phyloP scores from a whole-genome alignment of 2,113 vertebrate species.

The Stictonetta naevosa region DNA sequence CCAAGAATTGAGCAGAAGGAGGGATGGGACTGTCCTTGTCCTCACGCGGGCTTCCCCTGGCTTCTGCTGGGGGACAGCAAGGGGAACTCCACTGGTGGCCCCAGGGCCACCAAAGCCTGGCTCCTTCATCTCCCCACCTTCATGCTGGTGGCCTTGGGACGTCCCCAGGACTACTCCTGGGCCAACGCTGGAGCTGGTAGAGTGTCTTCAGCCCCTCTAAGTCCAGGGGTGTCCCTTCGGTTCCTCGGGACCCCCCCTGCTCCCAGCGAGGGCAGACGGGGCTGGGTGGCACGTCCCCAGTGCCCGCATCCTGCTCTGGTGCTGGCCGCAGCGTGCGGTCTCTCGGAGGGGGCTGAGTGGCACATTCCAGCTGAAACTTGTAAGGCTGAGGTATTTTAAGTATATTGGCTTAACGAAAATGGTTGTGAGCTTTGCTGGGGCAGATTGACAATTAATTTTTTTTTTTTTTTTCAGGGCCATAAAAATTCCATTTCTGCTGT shows the following conservation, averaged over 20 bases:
- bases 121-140: background rate
- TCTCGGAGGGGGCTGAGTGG: background rate
- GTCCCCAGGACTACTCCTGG: too few relatives aligned
- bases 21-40: background rate
- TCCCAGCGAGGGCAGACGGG: background rate
- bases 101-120: background rate
- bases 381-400: conserved; percentile 61
- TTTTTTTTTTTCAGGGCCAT: background rate
- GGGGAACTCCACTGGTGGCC: background rate
- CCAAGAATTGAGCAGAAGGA: background rate
- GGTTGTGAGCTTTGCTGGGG: conserved; percentile 44
- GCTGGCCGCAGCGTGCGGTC: background rate
- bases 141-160: background rate
- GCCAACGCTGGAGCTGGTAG: too few relatives aligned
- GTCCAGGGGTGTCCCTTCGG: too few relatives aligned
- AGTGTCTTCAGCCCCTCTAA: background rate
- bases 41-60: background rate
- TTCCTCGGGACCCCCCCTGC: rapidly evolving
- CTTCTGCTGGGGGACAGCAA: background rate
- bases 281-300: background rate
- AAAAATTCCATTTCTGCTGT: conserved; percentile 65
- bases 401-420: conserved; percentile 40
- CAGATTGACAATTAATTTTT: conserved; percentile 33
- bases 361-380: conserved; percentile 62
- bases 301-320: background rate